phyloP scores from a whole-genome alignment of 2,113 vertebrate species.

The Gymnobelideus leadbeateri region DNA sequence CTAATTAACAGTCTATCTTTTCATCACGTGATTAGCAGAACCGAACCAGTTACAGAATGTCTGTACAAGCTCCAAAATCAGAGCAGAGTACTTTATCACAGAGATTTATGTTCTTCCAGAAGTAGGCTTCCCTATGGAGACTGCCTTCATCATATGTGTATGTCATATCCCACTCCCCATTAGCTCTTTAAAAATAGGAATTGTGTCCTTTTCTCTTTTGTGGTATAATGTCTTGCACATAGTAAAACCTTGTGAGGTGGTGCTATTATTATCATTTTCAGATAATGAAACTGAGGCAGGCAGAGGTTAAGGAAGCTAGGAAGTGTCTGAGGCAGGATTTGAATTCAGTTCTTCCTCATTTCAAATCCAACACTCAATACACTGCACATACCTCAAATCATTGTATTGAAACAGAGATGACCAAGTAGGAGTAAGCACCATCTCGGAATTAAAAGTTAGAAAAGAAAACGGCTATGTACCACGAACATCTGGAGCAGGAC shows the following conservation, averaged over 20 bases:
- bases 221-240: not conserved
- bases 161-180: not conserved
- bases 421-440: not conserved
- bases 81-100: no score
- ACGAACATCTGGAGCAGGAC: not conserved
- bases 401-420: not conserved
- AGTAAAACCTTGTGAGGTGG: not conserved
- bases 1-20: no score
- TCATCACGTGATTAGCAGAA: no score
- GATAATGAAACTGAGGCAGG: not conserved
- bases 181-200: not conserved
- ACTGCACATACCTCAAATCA: not conserved
- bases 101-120: no score
- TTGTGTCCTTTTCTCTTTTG: not conserved
- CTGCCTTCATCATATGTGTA: no score
- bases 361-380: not conserved
- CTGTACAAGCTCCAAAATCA: no score
- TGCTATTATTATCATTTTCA: not conserved
- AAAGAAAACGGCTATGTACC: not conserved
- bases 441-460: not conserved
- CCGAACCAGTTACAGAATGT: no score
- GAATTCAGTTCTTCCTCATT: not conserved
- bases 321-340: not conserved
- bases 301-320: not conserved
- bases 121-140: no score